A percentile compares a stretch with the other conserved stretches of the same genome.
Conservation (phyloP, 2,113 vertebrate species). For the Hemiprocne comata region DNA sequence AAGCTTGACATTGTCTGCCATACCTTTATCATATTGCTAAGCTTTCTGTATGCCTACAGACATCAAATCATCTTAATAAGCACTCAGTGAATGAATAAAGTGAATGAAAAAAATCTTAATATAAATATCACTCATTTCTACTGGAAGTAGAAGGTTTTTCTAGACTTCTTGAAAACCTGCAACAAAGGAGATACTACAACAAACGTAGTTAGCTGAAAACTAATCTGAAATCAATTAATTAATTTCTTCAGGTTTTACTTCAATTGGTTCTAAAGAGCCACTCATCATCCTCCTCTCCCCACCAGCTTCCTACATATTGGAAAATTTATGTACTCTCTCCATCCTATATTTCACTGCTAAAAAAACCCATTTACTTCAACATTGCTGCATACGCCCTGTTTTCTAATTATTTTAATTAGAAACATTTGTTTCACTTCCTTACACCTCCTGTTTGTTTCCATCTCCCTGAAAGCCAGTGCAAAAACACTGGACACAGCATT, state of each 20-base stretch:
- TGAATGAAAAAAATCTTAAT: neutral
- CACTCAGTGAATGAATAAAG: neutral
- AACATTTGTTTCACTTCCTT: neutral
- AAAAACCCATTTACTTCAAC: neutral
- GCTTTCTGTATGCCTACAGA: neutral
- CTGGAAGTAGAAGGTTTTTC: no score
- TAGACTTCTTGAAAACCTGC: neutral
- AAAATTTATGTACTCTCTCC: neutral
- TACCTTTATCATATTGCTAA: neutral
- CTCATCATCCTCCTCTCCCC: neutral
- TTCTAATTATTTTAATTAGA: slow-evolving; percentile 8
- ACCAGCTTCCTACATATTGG: neutral
- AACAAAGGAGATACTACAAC: neutral
- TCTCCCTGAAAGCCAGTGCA: neutral
- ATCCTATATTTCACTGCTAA: neutral
- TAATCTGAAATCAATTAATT: neutral
- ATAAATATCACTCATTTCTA: neutral
- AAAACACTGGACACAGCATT: neutral
- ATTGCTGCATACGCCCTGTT: fast-evolving
- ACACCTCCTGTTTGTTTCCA: neutral
- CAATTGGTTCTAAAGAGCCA: neutral
- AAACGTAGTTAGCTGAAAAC: neutral
- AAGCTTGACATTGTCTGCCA: neutral
- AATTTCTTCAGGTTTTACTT: neutral
- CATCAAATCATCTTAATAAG: neutral